phyloP scores from a whole-genome alignment of 1,140 invertebrate species.

The Ptiloglossa arizonensis region DNA sequence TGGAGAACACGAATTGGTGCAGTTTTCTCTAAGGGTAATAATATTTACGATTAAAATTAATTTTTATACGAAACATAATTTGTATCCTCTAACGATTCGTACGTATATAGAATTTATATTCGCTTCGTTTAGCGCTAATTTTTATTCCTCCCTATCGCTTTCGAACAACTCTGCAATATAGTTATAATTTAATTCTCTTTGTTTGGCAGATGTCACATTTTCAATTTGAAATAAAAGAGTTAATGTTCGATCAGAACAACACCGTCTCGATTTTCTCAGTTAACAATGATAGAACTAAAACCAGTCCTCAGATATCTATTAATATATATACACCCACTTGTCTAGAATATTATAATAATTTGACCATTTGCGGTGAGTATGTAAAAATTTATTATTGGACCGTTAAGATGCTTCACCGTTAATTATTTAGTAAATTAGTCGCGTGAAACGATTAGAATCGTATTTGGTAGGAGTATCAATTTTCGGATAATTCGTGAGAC shows the following conservation, averaged over 20 bases:
- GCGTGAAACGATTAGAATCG: too few relatives aligned
- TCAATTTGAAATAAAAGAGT: constrained; percentile 34
- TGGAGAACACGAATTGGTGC: constrained; percentile 55
- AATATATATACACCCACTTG: constrained; percentile 74
- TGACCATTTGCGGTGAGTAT: constrained; percentile 75
- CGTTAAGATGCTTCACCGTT: too few relatives aligned
- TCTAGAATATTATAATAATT: constrained; percentile 69
- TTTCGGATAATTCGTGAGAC: neutral
- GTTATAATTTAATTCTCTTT: neutral
- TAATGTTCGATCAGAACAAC: constrained; percentile 66
- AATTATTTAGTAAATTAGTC: too few relatives aligned
- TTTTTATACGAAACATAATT: neutral
- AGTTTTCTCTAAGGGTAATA: constrained; percentile 62
- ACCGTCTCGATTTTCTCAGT: constrained; percentile 63
- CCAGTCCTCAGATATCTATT: constrained; percentile 48
- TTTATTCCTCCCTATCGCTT: neutral
- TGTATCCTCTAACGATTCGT: too few relatives aligned
- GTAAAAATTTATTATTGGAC: neutral
- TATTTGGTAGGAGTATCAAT: neutral
- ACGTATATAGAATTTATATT: too few relatives aligned
- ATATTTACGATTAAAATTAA: neutral
- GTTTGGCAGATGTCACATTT: neutral
- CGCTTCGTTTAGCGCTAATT: neutral
- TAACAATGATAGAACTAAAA: constrained; percentile 52
- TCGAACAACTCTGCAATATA: too few relatives aligned